Evolutionary conservation across 1,140 invertebrate species (phyloP).

Genomic region (Drosophila equinoxialis): DNA sequence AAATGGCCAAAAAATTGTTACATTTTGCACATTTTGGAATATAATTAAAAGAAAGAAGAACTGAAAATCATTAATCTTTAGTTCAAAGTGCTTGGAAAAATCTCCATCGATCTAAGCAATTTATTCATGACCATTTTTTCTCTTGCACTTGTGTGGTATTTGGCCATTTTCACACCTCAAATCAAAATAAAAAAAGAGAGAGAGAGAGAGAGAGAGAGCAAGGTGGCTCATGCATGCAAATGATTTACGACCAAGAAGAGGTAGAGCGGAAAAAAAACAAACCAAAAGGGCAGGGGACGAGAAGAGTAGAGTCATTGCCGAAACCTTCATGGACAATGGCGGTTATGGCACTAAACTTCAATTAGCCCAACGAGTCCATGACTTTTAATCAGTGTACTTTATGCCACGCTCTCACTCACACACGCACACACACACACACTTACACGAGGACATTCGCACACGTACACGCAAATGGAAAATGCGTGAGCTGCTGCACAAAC

Average conservation of each 20-base stretch:
- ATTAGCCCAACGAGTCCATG: conserved; percentile 74
- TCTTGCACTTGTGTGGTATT: conserved; percentile 8
- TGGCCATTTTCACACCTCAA: conserved; percentile 35
- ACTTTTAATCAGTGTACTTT: conserved; percentile 79
- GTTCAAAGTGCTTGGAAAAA: not conserved
- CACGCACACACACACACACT: not conserved
- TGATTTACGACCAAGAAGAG: conserved; percentile 58
- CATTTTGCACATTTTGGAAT: not conserved
- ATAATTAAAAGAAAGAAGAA: not conserved
- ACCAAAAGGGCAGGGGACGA: not conserved
- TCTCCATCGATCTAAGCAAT: not conserved
- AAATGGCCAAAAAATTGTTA: not conserved
- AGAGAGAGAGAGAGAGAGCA: not conserved
- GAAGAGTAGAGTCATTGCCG: conserved; percentile 32
- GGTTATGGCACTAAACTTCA: conserved; percentile 75
- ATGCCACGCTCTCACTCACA: conserved; percentile 38
- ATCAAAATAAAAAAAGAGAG: not conserved
- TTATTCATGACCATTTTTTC: conserved; percentile 2
- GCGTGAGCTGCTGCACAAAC: conserved; percentile 49
- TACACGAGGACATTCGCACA: not conserved
- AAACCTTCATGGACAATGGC: conserved; percentile 25
- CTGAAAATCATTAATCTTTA: not conserved
- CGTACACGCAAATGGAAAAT: conserved; percentile 33
- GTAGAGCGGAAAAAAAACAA: not conserved
- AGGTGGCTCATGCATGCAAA: conserved; percentile 38